Conservation (phyloP, 2,113 vertebrate species). For the Psilopsiagon aurifrons region DNA sequence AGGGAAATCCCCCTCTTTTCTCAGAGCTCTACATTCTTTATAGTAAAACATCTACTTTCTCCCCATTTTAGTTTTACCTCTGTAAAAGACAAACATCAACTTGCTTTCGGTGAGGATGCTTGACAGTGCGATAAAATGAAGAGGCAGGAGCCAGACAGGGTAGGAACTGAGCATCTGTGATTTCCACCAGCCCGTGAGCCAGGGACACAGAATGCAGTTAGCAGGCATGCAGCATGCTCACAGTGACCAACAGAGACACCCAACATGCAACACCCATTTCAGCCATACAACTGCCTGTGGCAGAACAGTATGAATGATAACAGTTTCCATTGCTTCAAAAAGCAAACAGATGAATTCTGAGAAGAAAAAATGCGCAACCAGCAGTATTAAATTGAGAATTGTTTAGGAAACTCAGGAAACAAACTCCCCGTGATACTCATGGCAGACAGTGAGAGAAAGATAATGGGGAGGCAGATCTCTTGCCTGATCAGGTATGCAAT, state of each 20-base stretch:
- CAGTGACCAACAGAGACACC: rapidly evolving
- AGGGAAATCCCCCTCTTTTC: background rate
- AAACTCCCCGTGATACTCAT: background rate
- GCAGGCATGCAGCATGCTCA: background rate
- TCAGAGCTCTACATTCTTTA: background rate
- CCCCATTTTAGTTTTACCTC: background rate
- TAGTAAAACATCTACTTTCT: background rate
- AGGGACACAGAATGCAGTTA: background rate
- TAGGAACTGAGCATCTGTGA: background rate
- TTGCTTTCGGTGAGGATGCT: background rate
- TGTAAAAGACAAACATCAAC: background rate
- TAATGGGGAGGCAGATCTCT: background rate
- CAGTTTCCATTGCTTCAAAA: background rate
- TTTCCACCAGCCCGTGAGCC: background rate
- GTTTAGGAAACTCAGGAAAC: background rate
- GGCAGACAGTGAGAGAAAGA: background rate
- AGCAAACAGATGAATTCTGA: background rate
- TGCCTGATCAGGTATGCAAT: background rate
- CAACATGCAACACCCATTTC: background rate
- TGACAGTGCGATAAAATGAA: background rate
- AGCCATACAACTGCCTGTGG: background rate
- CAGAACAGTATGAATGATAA: background rate
- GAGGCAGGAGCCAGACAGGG: background rate
- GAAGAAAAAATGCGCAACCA: background rate
- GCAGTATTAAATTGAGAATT: background rate